phyloP scores from a whole-genome alignment of 2,113 vertebrate genomes.

The Trichomycterus rosablanca region DNA sequence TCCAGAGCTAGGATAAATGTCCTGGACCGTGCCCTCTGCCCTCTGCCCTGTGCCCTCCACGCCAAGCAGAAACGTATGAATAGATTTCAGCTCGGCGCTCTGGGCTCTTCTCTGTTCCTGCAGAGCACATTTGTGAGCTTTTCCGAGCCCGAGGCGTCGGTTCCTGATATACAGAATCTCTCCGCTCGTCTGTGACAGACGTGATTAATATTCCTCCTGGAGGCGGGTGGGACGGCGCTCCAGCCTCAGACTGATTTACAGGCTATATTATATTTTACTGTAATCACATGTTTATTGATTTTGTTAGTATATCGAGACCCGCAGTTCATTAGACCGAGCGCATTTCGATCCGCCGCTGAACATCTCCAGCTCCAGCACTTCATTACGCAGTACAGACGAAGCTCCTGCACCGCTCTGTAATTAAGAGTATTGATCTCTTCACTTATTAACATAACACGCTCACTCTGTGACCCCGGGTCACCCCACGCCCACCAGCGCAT shows the following conservation, averaged over 20 bases:
- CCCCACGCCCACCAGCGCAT: no score
- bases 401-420: no score
- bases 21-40: neutral
- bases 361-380: no score
- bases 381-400: no score
- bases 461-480: no score
- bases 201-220: neutral
- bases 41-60: no score
- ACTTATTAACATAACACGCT: no score
- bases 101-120: neutral
- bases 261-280: neutral
- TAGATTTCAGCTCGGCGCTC: neutral
- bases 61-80: neutral
- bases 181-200: neutral
- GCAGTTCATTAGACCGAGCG: no score
- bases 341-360: no score
- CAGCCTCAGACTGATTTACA: neutral
- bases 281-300: constrained; percentile 2
- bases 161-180: neutral
- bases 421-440: no score
- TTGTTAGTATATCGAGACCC: neutral
- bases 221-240: neutral
- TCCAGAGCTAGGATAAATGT: no score
- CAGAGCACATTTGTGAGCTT: neutral
- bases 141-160: neutral